These are phyloP conservation scores for Ophraella communa DNA, from an alignment of 2,888 invertebrate genomes.

Conservation along the genomic window DNA sequence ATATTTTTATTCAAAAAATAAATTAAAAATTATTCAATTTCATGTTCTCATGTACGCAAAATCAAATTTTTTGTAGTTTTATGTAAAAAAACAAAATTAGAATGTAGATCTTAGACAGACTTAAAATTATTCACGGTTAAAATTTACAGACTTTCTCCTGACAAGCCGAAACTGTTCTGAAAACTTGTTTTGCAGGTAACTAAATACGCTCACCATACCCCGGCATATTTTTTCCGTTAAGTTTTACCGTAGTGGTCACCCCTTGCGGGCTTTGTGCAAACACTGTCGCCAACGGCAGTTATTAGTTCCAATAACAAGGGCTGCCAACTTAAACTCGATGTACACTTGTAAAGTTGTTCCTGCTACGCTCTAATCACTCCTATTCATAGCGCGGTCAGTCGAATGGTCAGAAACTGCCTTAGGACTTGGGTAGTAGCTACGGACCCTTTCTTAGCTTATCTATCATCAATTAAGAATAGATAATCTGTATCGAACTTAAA, in stretches of 20 bases:
- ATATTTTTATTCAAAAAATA: too few relatives aligned
- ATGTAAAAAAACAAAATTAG: too few relatives aligned
- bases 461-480: constrained; percentile 52
- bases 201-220: constrained; percentile 1
- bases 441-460: constrained; percentile 51
- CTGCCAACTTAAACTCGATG: constrained; percentile 47
- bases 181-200: constrained; percentile 6
- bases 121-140: too few relatives aligned
- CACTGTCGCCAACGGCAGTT: constrained; percentile 53
- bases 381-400: constrained; percentile 49
- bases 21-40: too few relatives aligned
- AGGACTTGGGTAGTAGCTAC: constrained; percentile 53
- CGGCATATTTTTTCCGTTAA: constrained; percentile 12
- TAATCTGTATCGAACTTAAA: constrained; percentile 42
- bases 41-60: too few relatives aligned
- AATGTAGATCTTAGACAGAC: too few relatives aligned
- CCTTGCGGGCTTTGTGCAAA: constrained; percentile 45
- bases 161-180: background rate
- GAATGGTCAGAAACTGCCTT: constrained; percentile 48
- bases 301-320: constrained; percentile 58
- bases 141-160: too few relatives aligned
- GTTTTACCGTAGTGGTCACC: constrained; percentile 47
- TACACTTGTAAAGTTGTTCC: constrained; percentile 50
- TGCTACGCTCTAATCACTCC: constrained; percentile 53
- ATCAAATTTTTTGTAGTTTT: too few relatives aligned